Percentiles rank a stretch among this genome's conserved stretches.
These are phyloP conservation scores for Alloplasta piceator DNA, from an alignment of 2,888 invertebrate genomes.

Conservation along the genomic window DNA sequence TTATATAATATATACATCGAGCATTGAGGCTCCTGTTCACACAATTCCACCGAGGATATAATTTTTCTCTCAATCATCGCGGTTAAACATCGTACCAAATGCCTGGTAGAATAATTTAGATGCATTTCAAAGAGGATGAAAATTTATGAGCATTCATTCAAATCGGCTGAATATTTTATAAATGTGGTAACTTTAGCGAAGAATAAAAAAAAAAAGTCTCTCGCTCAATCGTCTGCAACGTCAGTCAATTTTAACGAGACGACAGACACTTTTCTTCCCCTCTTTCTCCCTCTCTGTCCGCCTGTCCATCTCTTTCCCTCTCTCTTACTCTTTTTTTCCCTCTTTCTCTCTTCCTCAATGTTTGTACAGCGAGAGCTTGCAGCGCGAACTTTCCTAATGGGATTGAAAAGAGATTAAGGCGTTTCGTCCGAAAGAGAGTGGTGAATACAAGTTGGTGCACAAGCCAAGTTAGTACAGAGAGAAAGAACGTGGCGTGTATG, in stretches of 20 bases:
- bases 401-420: slow-evolving; percentile 64
- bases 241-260: slow-evolving; percentile 68
- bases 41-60: slow-evolving; percentile 25
- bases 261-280: slow-evolving; percentile 48
- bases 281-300: slow-evolving; percentile 23
- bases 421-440: slow-evolving; percentile 61
- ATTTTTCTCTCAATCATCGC: slow-evolving; percentile 9
- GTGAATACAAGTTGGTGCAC: slow-evolving; percentile 50
- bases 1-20: slow-evolving; percentile 31
- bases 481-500: not conserved
- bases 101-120: not conserved
- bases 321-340: slow-evolving; percentile 26
- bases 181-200: slow-evolving; percentile 8
- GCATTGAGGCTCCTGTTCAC: slow-evolving; percentile 37
- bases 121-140: slow-evolving; percentile 13
- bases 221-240: slow-evolving; percentile 48
- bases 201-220: slow-evolving; percentile 33
- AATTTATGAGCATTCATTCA: slow-evolving; percentile 36
- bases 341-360: slow-evolving; percentile 10
- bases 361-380: not conserved
- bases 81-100: not conserved
- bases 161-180: not conserved
- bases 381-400: slow-evolving; percentile 56
- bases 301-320: slow-evolving; percentile 7
- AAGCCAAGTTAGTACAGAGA: slow-evolving; percentile 2